Base-by-base conservation (phyloP, 2,888 invertebrate species). In the Rapana venosa region DNA sequence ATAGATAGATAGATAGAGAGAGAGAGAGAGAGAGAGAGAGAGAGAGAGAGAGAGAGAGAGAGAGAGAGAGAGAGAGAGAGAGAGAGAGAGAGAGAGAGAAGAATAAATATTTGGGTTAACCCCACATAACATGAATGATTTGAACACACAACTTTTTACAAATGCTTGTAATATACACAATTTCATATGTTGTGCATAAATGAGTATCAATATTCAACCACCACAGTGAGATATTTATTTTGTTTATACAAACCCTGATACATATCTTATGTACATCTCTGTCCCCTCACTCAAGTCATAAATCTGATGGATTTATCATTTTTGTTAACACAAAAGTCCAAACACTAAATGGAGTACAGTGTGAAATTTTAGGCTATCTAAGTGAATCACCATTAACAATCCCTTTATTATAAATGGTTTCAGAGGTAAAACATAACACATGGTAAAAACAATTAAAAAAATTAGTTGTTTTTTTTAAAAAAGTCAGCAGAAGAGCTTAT, bases 211-310 rank as follows among this genome's bases (percentile, higher is more conserved):
- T 56, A 58, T 86, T 58, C 26, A 32, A 32, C 66, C 61, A 86
- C 86, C 86, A 30, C 66, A 83, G 81, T 47, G 30, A 61, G 22
- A 66, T 86, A 66, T 86, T 66, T 86, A 66, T 86, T 66, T 86
- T 66, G 86, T 35, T n/a, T 58, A 86, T 58, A 56, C 58, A 86
- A 86, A 86, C 86, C 86, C 86, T 66, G 86, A 66, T 86, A 66
- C 35, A 86, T 17, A 30, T 66, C 1, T 26, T 85, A 66, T 86
- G 13, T 86, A 86, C 86, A 85, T 61, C 32, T 11, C 30, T 35
- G 5, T 79, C 36, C 26, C 22, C 11, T 83, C 81, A 83, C 13
- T 11, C 22, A 79, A 17, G n/a, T 35, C 13, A 79, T 35, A 4
- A 20, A 0, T 47, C 6, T 47, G 36, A 30, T 83, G 36, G 81